Percentiles rank a stretch among this genome's conserved stretches.
These are phyloP conservation scores for Griposia aprilina DNA, from an alignment of 2,888 invertebrate genomes.

Conservation along the genomic window DNA sequence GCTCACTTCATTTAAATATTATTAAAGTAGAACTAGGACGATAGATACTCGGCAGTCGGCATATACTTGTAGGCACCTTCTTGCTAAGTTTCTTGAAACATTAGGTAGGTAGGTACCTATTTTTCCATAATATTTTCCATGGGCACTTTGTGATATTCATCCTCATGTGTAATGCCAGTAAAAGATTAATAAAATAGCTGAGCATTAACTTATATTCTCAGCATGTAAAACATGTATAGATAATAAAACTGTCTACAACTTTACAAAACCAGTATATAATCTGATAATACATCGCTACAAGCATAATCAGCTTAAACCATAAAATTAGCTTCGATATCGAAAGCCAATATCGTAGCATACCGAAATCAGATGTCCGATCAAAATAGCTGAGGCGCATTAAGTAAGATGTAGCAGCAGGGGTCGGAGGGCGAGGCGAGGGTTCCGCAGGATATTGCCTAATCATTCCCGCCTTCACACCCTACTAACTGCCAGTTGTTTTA, in stretches of 20 bases:
- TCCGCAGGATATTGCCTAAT: conserved; percentile 89
- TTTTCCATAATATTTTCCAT: background rate
- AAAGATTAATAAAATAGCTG: background rate
- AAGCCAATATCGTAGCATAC: conserved; percentile 79
- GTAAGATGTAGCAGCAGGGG: conserved; percentile 86
- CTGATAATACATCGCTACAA: conserved; percentile 33
- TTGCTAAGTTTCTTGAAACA: background rate
- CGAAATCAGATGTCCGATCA: conserved; percentile 86
- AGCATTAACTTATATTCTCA: background rate
- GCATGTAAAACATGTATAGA: background rate
- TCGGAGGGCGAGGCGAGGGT: conserved; percentile 82
- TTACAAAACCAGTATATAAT: conserved; percentile 13
- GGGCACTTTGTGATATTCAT: background rate
- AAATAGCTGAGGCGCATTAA: conserved; percentile 83
- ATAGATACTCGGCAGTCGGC: background rate
- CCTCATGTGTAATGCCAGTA: background rate
- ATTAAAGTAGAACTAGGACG: conserved; percentile 62
- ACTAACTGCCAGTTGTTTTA: conserved; percentile 89
- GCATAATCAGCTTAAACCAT: conserved; percentile 61
- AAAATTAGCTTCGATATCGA: conserved; percentile 72
- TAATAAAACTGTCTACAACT: background rate
- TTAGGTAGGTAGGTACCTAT: background rate
- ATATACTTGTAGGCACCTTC: background rate
- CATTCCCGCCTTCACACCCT: conserved; percentile 89
- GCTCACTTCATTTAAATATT: conserved; percentile 75